Evolutionary conservation across 2,113 vertebrate species (phyloP), one percentile per base, ranked within the genome.

Genomic region (Corapipo altera): DNA sequence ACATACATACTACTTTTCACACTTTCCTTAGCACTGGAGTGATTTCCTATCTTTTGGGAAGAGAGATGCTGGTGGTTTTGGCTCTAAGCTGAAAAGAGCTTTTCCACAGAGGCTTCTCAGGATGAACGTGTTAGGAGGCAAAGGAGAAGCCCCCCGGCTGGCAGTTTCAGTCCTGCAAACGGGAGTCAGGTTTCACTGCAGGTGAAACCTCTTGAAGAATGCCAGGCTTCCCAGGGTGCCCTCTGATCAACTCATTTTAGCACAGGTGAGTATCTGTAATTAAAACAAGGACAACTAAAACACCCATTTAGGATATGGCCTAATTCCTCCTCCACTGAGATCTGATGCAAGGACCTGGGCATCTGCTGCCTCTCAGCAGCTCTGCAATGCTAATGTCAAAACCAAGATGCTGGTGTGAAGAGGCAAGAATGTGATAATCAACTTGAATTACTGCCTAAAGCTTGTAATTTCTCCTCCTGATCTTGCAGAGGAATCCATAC

Each of bases 91-190:
- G 22, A 5, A 14, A 79, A 43, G 16, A 19, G 15, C 33, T 93
- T 37, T 78, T 74, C 65, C 51, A 11, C 23, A 44, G 37, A 46
- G 9, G 2, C 3, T 9, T 37, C 21, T 41, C 7, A 8, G 24
- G 7, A 46, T 1, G 0, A 61, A 20, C 0, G 0, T 0, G 0
- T 15, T 32, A 4, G 12, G 0, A 44, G 10, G 9, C n/a, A 58
- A 14, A 71, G 12, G 1, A 24, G 4, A 23, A 64, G 4, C 7
- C 9, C 7, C 7, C 20, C 15, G 7, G 9, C 23, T 14, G 7
- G 4, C 5, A 1, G 4, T 26, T 44, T 48, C 16, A 43, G 15
- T 22, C 35, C 54, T 57, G 5, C 21, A 39, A 67, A 58, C 1
- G 2, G 4, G 7, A 58, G 18, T 12, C 3, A 32, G 27, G 5